These are phyloP conservation scores for Vulpes lagopus DNA, from an alignment of 2,113 vertebrate genomes.

Conservation along the genomic window DNA sequence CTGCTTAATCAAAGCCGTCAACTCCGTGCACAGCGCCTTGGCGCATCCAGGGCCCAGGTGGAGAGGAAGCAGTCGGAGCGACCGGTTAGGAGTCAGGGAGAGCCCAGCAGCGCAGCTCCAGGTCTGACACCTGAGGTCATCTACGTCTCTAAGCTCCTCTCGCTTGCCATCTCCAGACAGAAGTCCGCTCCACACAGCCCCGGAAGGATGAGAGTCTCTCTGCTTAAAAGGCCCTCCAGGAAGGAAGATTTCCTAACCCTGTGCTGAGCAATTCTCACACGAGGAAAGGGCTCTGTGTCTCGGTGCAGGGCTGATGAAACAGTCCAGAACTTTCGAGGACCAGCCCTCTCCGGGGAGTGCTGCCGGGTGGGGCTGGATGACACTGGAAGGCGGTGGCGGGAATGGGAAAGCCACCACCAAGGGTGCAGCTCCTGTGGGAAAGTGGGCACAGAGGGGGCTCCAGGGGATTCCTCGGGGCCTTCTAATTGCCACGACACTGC, in stretches of 20 bases:
- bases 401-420: not conserved
- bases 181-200: slow-evolving; percentile 36
- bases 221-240: slow-evolving; percentile 24
- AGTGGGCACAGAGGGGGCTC: not conserved
- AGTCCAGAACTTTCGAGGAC: not conserved
- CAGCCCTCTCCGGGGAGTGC: not conserved
- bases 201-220: slow-evolving; percentile 34
- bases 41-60: slow-evolving; percentile 70
- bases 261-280: slow-evolving; percentile 13
- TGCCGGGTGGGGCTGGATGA: not conserved
- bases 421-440: not conserved
- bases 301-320: not conserved
- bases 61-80: slow-evolving; percentile 52
- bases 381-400: not conserved
- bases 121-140: slow-evolving; percentile 30
- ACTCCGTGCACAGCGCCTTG: slow-evolving; percentile 47
- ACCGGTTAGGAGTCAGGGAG: slow-evolving; percentile 25
- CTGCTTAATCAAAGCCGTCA: slow-evolving; percentile 78
- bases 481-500: not conserved
- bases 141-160: slow-evolving; percentile 31
- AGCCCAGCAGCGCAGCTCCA: not conserved
- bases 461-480: not conserved
- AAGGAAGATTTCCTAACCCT: slow-evolving; percentile 49
- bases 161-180: not conserved
- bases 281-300: slow-evolving; percentile 37